Conservation (phyloP, 2,113 vertebrate genomes). For the Neolamprologus hecqui region DNA sequence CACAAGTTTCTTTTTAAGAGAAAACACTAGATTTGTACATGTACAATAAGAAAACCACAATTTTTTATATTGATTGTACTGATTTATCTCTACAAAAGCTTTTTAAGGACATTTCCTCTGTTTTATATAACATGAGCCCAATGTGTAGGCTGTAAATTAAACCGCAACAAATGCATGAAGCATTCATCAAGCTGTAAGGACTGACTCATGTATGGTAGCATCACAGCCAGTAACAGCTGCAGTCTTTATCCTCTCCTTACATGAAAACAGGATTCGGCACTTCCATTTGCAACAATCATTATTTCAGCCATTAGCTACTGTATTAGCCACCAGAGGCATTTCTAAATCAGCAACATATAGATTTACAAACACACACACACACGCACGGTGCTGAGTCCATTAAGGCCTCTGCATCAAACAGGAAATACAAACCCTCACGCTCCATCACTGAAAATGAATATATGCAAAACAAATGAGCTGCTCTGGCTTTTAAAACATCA, state of each 20-base stretch:
- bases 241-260: not conserved
- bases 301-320: conserved; percentile 57
- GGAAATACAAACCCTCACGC: conserved; percentile 54
- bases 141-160: not conserved
- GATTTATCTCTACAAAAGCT: not conserved
- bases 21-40: not conserved
- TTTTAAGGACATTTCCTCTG: not conserved
- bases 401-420: conserved; percentile 29
- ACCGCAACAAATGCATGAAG: not conserved
- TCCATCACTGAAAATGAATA: conserved; percentile 61
- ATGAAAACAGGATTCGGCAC: conserved; percentile 19
- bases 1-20: not conserved
- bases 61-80: not conserved
- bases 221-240: not conserved
- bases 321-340: conserved; percentile 57
- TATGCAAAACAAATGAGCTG: conserved; percentile 61
- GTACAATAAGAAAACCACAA: not conserved
- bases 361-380: conserved; percentile 39
- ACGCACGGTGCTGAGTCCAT: conserved; percentile 28
- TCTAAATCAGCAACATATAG: conserved; percentile 61
- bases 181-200: conserved; percentile 7
- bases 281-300: conserved; percentile 63
- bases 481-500: conserved; percentile 61
- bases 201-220: not conserved
- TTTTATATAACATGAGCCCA: not conserved